Conservation (phyloP, 2,888 invertebrate species). For the Acanthosepion pharaonis region DNA sequence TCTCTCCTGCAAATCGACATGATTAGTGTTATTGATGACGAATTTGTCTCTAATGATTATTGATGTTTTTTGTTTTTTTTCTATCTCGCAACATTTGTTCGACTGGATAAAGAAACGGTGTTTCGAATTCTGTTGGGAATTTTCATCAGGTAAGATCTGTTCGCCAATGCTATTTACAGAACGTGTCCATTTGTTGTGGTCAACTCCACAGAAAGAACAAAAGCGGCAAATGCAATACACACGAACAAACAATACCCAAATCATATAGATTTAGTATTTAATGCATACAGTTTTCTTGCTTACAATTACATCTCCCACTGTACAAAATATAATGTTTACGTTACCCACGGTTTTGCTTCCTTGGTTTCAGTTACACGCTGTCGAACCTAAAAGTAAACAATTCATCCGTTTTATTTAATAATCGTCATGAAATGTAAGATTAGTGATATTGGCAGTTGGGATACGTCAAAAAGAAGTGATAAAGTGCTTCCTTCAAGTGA, state of each 20-base stretch:
- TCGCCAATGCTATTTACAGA: not conserved
- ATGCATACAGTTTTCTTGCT: not conserved
- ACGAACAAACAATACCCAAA: not conserved
- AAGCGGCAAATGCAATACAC: not conserved
- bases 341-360: too few relatives aligned
- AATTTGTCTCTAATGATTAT: slow-evolving; percentile 33
- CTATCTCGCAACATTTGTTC: not conserved
- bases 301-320: too few relatives aligned
- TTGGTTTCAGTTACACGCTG: too few relatives aligned
- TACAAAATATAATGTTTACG: too few relatives aligned
- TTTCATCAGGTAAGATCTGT: not conserved
- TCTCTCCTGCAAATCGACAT: not conserved
- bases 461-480: too few relatives aligned
- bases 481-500: too few relatives aligned
- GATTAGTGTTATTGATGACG: not conserved
- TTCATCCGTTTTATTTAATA: too few relatives aligned
- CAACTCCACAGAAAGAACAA: not conserved
- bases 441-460: too few relatives aligned
- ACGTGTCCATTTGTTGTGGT: not conserved
- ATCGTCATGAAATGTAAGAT: too few relatives aligned
- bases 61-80: not conserved
- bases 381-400: too few relatives aligned
- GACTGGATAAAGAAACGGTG: not conserved
- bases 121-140: not conserved
- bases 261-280: not conserved